Conservation (phyloP, 2,888 invertebrate species). For the Cryptus armator region DNA sequence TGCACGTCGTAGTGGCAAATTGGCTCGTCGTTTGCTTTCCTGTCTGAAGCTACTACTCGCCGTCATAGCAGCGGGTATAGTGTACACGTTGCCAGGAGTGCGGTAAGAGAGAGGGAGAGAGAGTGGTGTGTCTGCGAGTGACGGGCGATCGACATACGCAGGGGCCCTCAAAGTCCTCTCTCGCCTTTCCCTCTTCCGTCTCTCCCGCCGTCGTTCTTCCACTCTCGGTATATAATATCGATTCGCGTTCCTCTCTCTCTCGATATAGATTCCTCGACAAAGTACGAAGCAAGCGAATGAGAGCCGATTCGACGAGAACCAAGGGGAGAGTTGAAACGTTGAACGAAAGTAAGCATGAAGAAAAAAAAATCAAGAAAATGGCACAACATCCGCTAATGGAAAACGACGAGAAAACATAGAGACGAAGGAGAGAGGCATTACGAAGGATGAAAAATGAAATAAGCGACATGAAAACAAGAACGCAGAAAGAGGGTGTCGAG, state of each 20-base stretch:
- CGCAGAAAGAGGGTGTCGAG: neutral
- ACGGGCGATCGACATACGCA: conserved; percentile 60
- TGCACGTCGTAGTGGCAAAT: conserved; percentile 51
- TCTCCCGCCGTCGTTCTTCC: conserved; percentile 13
- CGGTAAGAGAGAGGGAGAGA: neutral
- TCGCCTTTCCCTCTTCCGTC: conserved; percentile 13
- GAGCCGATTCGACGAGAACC: conserved; percentile 11
- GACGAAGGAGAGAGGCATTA: neutral
- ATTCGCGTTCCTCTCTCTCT: conserved; percentile 44
- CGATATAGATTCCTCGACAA: conserved; percentile 54
- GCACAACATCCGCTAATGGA: neutral
- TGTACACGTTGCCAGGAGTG: conserved; percentile 38
- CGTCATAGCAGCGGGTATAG: conserved; percentile 26
- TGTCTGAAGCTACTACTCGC: conserved; percentile 40
- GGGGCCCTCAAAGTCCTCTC: conserved; percentile 21
- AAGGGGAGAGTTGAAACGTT: conserved; percentile 27
- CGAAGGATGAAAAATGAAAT: neutral
- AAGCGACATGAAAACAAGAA: neutral
- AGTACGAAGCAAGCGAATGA: conserved; percentile 10
- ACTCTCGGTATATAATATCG: conserved; percentile 48
- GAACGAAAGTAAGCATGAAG: neutral
- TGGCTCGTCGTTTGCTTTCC: conserved; percentile 43
- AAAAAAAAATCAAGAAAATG: neutral
- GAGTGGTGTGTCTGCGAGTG: conserved; percentile 53
- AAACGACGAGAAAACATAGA: conserved; percentile 20